Conservation (phyloP, 1,140 invertebrate genomes). For the Chironomus tepperi region DNA sequence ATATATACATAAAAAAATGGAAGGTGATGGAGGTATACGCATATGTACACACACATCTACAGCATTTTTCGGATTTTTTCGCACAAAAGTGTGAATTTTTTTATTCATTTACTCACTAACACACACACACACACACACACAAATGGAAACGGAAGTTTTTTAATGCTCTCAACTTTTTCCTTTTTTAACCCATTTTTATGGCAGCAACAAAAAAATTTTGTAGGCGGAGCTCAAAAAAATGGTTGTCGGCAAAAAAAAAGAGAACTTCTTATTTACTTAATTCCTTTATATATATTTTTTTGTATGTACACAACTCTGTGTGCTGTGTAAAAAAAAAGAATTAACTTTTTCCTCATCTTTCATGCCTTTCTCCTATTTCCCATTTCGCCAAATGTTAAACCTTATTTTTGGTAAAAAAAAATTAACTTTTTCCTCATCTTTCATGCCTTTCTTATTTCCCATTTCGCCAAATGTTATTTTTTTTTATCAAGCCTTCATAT, state of each 20-base stretch:
- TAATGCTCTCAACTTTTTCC: neutral
- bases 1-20: neutral
- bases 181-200: neutral
- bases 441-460: neutral
- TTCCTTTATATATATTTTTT: no score
- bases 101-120: no score
- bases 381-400: constrained; percentile 21
- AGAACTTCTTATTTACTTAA: neutral
- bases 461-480: constrained; percentile 20
- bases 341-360: constrained; percentile 3
- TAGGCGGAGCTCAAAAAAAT: constrained; percentile 22
- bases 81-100: neutral
- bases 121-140: no score
- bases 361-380: neutral
- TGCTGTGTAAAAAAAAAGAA: constrained; percentile 16
- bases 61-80: neutral
- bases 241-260: neutral
- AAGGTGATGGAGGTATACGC: neutral
- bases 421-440: no score
- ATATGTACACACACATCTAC: neutral
- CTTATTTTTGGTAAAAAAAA: constrained; percentile 17
- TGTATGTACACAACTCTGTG: no score
- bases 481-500: neutral
- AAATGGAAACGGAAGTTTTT: neutral
- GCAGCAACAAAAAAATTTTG: neutral